Evolutionary conservation across 2,888 invertebrate species (phyloP).

Genomic region (Aleiodes testaceus): DNA sequence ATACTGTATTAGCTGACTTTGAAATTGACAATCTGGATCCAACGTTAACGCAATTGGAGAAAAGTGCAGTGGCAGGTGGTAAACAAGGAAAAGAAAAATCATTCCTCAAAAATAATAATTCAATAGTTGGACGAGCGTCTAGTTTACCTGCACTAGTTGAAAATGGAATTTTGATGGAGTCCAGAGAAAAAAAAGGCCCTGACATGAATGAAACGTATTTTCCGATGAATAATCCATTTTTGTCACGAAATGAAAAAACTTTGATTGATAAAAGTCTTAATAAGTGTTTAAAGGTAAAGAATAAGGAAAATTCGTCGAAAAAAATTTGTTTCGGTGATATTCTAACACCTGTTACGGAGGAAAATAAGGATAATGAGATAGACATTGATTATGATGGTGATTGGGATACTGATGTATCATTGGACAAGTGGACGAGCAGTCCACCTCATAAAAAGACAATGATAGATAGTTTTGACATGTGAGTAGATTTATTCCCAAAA

Average conservation of each 20-base stretch:
- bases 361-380: slow-evolving; percentile 44
- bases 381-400: slow-evolving; percentile 41
- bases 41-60: neutral
- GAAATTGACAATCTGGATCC: slow-evolving; percentile 44
- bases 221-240: slow-evolving; percentile 47
- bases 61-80: neutral
- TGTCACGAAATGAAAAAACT: neutral
- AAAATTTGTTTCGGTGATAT: neutral
- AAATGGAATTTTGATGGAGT: neutral
- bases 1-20: slow-evolving; percentile 46
- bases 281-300: neutral
- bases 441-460: slow-evolving; percentile 47
- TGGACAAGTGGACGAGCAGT: slow-evolving; percentile 40
- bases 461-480: slow-evolving; percentile 55
- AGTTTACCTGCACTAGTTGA: slow-evolving; percentile 12
- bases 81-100: neutral
- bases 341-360: slow-evolving; percentile 9
- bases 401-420: slow-evolving; percentile 46
- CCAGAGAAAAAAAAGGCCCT: neutral
- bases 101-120: neutral
- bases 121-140: neutral
- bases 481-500: slow-evolving; percentile 31
- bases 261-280: too few relatives aligned
- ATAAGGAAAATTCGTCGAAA: slow-evolving; percentile 17
- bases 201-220: slow-evolving; percentile 59